Conservation (phyloP, 2,888 invertebrate genomes). For the Callinectes sapidus region DNA sequence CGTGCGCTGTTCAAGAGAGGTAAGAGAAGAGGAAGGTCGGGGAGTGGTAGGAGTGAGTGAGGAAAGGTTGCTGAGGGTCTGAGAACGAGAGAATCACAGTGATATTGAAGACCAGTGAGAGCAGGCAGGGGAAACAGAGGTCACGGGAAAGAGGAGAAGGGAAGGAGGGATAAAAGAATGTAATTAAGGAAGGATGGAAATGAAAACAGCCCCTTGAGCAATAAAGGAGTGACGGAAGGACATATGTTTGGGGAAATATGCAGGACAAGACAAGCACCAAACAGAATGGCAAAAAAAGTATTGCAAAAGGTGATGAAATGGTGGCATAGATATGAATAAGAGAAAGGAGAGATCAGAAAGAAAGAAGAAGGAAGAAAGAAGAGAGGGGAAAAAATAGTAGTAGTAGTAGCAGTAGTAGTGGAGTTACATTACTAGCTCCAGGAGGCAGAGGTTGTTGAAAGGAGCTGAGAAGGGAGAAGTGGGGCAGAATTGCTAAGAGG, state of each 20-base stretch:
- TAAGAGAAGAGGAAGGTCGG: background rate
- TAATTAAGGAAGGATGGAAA: background rate
- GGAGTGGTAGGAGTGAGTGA: background rate
- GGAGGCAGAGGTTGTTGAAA: no score
- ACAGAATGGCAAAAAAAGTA: background rate
- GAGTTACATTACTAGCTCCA: background rate
- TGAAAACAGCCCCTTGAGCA: background rate
- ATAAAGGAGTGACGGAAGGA: background rate
- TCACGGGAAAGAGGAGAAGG: background rate
- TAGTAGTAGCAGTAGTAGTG: no score
- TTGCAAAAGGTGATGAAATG: background rate
- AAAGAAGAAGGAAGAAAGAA: background rate
- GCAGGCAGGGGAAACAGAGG: background rate
- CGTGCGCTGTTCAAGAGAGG: background rate
- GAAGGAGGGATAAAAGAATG: background rate
- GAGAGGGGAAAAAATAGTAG: background rate
- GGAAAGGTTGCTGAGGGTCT: background rate
- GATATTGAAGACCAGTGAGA: conserved; percentile 4
- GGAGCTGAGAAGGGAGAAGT: background rate
- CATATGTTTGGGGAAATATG: background rate
- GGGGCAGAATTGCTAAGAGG: no score
- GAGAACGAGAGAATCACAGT: background rate
- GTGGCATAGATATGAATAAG: background rate
- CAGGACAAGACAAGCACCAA: background rate
- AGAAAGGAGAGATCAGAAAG: background rate